Evolutionary conservation across 2,888 invertebrate genomes (phyloP), one percentile per base, ranked within the genome.

Genomic region (Calliopum simillimum): DNA sequence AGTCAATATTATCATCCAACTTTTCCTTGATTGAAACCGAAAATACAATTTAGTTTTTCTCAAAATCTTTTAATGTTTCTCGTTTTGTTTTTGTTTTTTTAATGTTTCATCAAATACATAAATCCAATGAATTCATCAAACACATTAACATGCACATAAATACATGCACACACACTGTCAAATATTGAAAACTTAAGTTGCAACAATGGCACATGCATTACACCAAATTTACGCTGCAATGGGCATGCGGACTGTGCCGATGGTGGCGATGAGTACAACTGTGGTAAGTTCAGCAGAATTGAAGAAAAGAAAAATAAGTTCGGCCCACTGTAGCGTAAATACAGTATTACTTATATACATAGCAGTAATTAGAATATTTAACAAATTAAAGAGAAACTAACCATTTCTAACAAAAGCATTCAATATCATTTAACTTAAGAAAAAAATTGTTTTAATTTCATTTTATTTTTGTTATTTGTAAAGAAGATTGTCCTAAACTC

Each of bases 181-280:
- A 23, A 53, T 41, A 69, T 59, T 51, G n/a, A 21, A 46, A 25
- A 33, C 41, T 55, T 67, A 73, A 86, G 86, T 79, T 86, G 93
- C 86, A 87, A 87, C 82, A 89, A 89, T 84, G 91, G 90, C 82
- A 86, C 88, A 84, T 92, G 91, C 87, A 89, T 91, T 76, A 87
- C 88, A 76, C 82, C 85, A 76, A 86, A 86, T 77, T 88, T 88
- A 80, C 87, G 86, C 62, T 93, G 93, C 84, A 89, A 93, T 80
- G 84, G 85, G 58, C 76, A 77, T 14, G 67, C 62, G 4, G 89
- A 90, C 78, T 90, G 90, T 81, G 85, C 87, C 73, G 88, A 88
- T 76, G 89, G 88, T 41, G 91, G 90, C 79, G 92, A 92, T 79
- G 92, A 92, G 81, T 84, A 83, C 19, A 86, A 87, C 74, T 92